These are phyloP conservation scores for Vimba vimba DNA, from an alignment of 2,113 vertebrate species.

Conservation along the genomic window DNA sequence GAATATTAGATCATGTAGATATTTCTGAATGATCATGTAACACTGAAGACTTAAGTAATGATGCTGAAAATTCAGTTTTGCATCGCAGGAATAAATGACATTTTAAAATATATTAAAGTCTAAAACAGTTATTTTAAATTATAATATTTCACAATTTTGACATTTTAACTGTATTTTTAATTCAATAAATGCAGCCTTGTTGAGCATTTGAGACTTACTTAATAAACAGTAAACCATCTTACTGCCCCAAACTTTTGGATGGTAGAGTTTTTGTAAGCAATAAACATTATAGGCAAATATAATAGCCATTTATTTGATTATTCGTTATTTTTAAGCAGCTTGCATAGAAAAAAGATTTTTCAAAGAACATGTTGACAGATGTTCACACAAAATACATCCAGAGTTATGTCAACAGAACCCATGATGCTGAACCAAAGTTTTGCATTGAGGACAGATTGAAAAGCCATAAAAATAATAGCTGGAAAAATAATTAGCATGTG, in stretches of 20 bases:
- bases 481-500: constrained; percentile 3
- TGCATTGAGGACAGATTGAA: background rate
- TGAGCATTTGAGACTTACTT: too few relatives aligned
- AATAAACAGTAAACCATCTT: background rate
- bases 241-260: background rate
- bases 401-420: background rate
- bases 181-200: too few relatives aligned
- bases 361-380: background rate
- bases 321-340: background rate
- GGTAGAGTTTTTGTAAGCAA: background rate
- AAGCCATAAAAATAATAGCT: background rate
- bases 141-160: too few relatives aligned
- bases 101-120: too few relatives aligned
- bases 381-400: background rate
- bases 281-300: background rate
- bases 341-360: background rate
- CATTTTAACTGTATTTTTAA: too few relatives aligned
- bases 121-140: too few relatives aligned
- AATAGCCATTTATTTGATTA: background rate
- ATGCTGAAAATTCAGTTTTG: too few relatives aligned
- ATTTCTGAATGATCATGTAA: background rate
- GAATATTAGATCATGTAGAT: background rate
- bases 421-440: constrained; percentile 12
- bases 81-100: too few relatives aligned
- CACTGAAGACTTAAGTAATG: too few relatives aligned